phyloP scores from a whole-genome alignment of 2,888 invertebrate genomes.

The Tetanocera ferruginea region DNA sequence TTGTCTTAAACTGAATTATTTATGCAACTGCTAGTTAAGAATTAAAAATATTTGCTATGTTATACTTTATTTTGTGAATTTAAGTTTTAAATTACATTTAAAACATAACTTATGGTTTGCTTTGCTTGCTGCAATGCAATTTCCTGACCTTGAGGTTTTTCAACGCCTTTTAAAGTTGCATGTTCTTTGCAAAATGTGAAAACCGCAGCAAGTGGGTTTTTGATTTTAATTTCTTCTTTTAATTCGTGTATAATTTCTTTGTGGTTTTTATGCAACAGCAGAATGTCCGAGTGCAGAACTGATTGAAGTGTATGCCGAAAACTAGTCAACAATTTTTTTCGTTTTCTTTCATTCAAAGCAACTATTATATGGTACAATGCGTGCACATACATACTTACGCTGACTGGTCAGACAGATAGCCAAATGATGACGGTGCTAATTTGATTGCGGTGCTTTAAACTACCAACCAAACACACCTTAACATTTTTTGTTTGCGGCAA shows the following conservation, averaged over 20 bases:
- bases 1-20: no score
- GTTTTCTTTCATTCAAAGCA: neutral
- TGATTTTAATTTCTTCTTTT: neutral
- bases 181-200: neutral
- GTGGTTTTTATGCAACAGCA: neutral
- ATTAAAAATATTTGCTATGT: neutral
- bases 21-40: neutral
- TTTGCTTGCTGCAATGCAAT: neutral
- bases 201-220: neutral
- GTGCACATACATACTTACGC: neutral
- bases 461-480: neutral
- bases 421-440: slow-evolving; percentile 24
- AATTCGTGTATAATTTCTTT: neutral
- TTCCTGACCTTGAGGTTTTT: neutral
- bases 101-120: neutral
- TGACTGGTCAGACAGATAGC: neutral
- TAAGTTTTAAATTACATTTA: neutral
- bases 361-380: neutral
- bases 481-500: neutral
- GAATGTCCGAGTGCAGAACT: neutral
- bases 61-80: neutral
- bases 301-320: neutral
- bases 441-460: slow-evolving; percentile 29
- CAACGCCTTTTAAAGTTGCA: neutral
- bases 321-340: neutral